Base-by-base conservation (phyloP, 2,888 invertebrate species). In the Mechanitis mazaeus region DNA sequence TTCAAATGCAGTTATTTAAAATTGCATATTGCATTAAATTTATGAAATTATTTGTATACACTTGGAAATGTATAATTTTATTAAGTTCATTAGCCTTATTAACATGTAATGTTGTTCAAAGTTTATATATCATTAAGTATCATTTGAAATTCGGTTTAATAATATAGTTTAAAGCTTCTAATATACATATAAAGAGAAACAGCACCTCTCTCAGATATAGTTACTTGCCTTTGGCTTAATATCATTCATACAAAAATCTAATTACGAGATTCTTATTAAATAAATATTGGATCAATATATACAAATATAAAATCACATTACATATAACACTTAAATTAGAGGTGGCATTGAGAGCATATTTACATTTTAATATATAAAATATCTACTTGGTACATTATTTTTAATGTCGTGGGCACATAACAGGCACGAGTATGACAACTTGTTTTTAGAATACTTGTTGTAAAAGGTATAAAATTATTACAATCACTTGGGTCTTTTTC, bases 171-270 rank as follows among this genome's bases (percentile, higher is more conserved):
- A 85, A 85, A 84, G 83, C 84, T 84, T 79, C 77, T 79, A 77
- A 78, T 76, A 80, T 71, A 53, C 77, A 75, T 75, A 81, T 73
- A 79, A 80, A 77, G 70, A 76, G 74, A 73, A 76, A 81, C 84
- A 89, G 85, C 87, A 89, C 87, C 87, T 84, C 80, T 75, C 78
- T 75, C 76, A 84, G 79, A 84, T 80, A 79, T 80, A 75, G 71
- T 69, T 76, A 78, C 59, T 78, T 81, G 87, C 87, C 88, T 88
- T 87, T 86, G 87, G 87, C 87, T 85, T 79, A 84, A 76, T 78
- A 79, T 79, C 75, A 71, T 71, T 71, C 67, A 66, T 69, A 71
- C 60, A 70, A 71, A 67, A 69, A 64, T 54, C 65, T 68, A 66
- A 68, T 72, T 60, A 73, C 73, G 85, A 85, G 83, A 84, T 85